Conservation (phyloP, 1,140 invertebrate species). For the Bombus cullumanus region DNA sequence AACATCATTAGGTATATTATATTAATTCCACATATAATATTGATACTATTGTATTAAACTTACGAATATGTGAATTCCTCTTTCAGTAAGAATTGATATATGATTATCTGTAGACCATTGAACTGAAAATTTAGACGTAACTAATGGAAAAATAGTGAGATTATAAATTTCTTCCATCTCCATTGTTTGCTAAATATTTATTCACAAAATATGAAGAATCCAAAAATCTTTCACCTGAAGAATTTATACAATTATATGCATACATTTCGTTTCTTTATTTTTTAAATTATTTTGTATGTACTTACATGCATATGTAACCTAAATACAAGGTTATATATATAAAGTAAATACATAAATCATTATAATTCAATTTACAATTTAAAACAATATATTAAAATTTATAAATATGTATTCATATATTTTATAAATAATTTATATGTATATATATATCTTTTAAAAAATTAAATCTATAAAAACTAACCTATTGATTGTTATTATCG, state of each 20-base stretch:
- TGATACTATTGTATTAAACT: constrained; percentile 51
- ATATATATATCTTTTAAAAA: neutral
- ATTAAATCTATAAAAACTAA: constrained; percentile 7
- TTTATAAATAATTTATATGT: constrained; percentile 6
- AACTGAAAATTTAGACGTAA: constrained; percentile 70
- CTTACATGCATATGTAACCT: neutral
- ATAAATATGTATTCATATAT: neutral
- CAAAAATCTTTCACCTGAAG: neutral
- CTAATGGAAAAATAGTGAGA: constrained; percentile 70
- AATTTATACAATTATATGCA: neutral
- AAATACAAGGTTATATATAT: neutral
- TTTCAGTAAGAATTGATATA: constrained; percentile 77
- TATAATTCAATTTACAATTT: neutral
- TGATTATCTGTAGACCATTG: constrained; percentile 80
- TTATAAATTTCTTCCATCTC: constrained; percentile 75
- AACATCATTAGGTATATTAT: neutral
- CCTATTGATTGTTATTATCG: neutral
- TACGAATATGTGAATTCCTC: constrained; percentile 78
- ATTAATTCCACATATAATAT: neutral
- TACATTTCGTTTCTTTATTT: neutral
- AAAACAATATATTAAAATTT: neutral
- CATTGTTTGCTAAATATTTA: constrained; percentile 14
- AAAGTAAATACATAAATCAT: neutral
- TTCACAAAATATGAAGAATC: neutral
- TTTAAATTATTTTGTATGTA: neutral